Evolutionary conservation across 2,113 vertebrate species (phyloP).

Genomic region (Noturus placidus): DNA sequence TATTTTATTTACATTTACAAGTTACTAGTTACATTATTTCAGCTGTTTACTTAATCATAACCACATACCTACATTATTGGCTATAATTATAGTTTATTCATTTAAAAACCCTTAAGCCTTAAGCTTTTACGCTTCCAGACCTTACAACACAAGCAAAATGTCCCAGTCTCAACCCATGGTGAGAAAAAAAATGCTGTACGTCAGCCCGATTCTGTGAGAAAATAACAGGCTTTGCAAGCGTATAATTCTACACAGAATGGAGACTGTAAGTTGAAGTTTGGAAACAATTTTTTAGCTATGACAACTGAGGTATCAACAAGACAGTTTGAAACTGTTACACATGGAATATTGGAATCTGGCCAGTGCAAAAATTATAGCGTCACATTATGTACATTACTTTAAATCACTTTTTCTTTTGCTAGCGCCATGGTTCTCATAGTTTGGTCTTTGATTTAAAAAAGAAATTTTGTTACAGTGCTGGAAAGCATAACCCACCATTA

Average conservation of each 20-base stretch:
- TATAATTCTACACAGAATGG: neutral
- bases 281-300: neutral
- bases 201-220: neutral
- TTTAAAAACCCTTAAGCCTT: neutral
- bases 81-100: neutral
- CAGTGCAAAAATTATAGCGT: neutral
- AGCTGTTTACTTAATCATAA: neutral
- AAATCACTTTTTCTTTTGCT: neutral
- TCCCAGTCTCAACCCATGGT: neutral
- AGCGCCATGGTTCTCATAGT: neutral
- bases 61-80: neutral
- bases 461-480: neutral
- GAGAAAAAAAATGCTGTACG: neutral
- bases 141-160: neutral
- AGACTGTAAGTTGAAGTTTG: neutral
- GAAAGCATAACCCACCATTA: neutral
- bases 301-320: neutral
- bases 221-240: neutral
- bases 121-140: neutral
- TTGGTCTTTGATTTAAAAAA: neutral
- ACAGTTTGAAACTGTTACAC: neutral
- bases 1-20: neutral
- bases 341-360: neutral
- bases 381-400: neutral
- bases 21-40: neutral